Base-by-base conservation (phyloP, 2,797 vertebrate genomes). In the Tokudaia muenninki region DNA sequence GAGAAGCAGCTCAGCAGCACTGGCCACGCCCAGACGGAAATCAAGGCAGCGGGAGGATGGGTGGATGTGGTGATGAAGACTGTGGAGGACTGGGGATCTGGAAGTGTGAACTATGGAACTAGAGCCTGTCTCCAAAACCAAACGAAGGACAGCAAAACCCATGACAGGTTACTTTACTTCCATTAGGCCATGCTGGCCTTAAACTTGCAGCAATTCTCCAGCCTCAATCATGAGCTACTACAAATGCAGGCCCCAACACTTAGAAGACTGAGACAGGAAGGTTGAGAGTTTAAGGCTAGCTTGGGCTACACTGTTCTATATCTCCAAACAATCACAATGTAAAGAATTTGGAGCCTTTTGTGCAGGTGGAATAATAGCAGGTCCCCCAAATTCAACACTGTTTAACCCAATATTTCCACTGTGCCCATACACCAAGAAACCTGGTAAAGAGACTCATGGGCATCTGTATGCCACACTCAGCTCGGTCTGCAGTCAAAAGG, bases 331-430 rank as follows among this genome's bases (percentile, higher is more conserved):
- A 47, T 22, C 21, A 9, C 5, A 19, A n/a, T 24, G 22, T 57
- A 55, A 86, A 81, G 19, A 93, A 89, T 82, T 0, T n/a, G 11
- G 74, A 72, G 65, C 34, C 47, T 74, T 82, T 12, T 70, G 24
- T 50, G 12, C 37, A 59, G 29, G 75, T 50, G 87, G 90, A 88
- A 92, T 22, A 12, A 84, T 10, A 24, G 61, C 19, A 55, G 21
- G 37, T 74, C 50, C 44, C 74, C 70, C 95, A 91, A 93, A 50
- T n/a, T 24, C 24, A 84, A 67, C 22, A 86, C 31, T 57, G 61
- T 11, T 61, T 41, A 47, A 94, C 61, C 74, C 94, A 92, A 44
- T 41, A 87, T 74, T 79, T 90, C 31, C 29, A 95, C 26, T 81
- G 31, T 80, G 57, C 44, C 31, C 80, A 83, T 19, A 31, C n/a